Evolutionary conservation across 2,888 invertebrate genomes (phyloP), one percentile per base, ranked within the genome.

Genomic region (Platycnemis pennipes): DNA sequence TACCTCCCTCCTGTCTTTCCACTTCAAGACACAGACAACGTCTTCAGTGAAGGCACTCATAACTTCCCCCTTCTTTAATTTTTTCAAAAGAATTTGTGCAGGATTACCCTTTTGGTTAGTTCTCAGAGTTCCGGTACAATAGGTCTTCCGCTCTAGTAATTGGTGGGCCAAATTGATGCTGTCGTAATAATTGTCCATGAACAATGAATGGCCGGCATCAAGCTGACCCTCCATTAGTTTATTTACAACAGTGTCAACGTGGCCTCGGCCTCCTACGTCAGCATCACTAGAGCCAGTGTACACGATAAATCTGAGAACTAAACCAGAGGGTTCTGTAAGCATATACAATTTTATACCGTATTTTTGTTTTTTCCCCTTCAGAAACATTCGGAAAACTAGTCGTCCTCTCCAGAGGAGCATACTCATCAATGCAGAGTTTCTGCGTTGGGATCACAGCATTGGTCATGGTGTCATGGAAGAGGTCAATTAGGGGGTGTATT

Each of bases 161-260:
- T 46, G 46, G 77, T 89, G 94, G 31, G 94, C 86, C 42, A 94
- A 56, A 46, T 42, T 45, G 45, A 94, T 44, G 69, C 94, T 94
- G 53, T 94, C 88, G 26, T 94, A 94, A 63, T 88, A 94, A 63
- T 94, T 94, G 44, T 94, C 91, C 94, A 94, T 94, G 46, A 94
- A 94, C 22, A 94, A 0, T 26, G 37, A 26, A 37, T 94, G 77
- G 2, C 94, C 94, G 69, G 56, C 87, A 85, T 94, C 49, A n/a
- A 94, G 44, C 44, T 42, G 88, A 0, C 69, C 7, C 42, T 89
- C 56, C 91, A 94, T 69, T 37, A 94, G 19, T 19, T 94, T n/a
- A 13, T 87, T 37, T 42, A 94, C 46, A 63, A 56, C 94, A 13
- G 69, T 37, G 26, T 94, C 46, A 63, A 56, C 94, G 86, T 63